Evolutionary conservation across 2,888 invertebrate species (phyloP).

Genomic region (Tuta absoluta): DNA sequence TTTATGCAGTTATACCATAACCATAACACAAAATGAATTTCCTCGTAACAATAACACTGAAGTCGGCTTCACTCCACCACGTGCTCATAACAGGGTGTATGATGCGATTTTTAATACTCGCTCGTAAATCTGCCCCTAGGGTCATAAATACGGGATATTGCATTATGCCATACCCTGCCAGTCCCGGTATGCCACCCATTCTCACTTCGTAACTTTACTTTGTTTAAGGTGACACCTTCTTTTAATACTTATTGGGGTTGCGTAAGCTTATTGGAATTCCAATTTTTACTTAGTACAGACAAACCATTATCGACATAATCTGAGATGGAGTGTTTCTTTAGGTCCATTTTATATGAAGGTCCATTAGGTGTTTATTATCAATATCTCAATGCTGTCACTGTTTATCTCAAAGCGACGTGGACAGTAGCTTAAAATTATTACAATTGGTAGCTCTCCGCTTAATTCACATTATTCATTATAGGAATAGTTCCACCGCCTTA

Average conservation of each 20-base stretch:
- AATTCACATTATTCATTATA: no score
- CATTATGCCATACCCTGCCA: constrained; percentile 27
- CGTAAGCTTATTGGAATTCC: background rate
- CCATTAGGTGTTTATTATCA: no score
- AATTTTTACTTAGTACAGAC: background rate
- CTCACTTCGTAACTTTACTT: constrained; percentile 32
- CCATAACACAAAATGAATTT: background rate
- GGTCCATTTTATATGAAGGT: no score
- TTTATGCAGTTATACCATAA: no score
- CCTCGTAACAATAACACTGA: constrained; percentile 1
- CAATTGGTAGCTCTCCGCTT: no score
- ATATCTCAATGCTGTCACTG: no score
- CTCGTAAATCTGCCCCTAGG: constrained; percentile 32
- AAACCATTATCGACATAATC: no score
- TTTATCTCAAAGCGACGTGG: no score
- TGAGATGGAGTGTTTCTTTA: no score
- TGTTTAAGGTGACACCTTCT: constrained; percentile 30
- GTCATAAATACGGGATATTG: constrained; percentile 34
- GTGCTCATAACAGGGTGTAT: constrained; percentile 26
- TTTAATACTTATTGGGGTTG: constrained; percentile 23
- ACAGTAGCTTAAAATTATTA: no score
- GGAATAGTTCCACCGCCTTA: no score
- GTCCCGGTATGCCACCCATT: constrained; percentile 26
- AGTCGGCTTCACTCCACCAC: constrained; percentile 11
- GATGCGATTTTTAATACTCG: constrained; percentile 32